Evolutionary conservation across 2,888 invertebrate species (phyloP).

Genomic region (Allacma fusca): DNA sequence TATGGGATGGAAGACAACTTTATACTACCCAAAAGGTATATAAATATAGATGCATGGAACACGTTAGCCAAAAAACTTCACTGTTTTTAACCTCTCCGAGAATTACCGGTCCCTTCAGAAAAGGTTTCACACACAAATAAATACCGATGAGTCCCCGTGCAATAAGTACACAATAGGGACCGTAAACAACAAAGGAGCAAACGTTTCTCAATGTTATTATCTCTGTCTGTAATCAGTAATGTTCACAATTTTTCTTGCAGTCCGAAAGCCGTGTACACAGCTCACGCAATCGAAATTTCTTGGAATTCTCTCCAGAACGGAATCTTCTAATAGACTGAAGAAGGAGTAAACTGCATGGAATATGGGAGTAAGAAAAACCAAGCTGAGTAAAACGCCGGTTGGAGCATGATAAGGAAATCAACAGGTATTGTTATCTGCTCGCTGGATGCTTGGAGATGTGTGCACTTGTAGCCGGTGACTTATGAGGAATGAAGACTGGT

Average conservation of each 20-base stretch:
- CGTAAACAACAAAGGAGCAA: not conserved
- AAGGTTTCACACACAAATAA: not conserved
- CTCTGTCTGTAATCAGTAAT: conserved; percentile 7
- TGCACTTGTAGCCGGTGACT: conserved; percentile 32
- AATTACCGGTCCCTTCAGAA: not conserved
- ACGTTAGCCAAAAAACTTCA: not conserved
- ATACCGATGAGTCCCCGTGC: not conserved
- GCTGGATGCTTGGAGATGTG: conserved; percentile 17
- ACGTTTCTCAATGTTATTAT: conserved; percentile 3
- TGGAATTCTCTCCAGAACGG: not conserved
- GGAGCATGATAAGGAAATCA: conserved; percentile 24
- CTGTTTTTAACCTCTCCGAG: not conserved
- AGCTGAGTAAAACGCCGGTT: conserved; percentile 8
- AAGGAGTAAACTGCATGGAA: not conserved
- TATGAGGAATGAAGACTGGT: conserved; percentile 40
- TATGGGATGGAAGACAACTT: conserved; percentile 7
- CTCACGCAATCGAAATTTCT: conserved; percentile 8
- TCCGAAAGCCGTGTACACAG: not conserved
- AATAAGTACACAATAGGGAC: not conserved
- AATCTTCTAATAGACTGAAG: not conserved
- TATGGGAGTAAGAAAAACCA: not conserved
- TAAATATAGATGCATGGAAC: not conserved
- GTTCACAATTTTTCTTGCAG: not conserved
- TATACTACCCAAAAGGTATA: not conserved
- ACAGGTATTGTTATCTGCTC: conserved; percentile 28